Conservation (phyloP, 1,140 invertebrate genomes). For the Euura lappo region DNA sequence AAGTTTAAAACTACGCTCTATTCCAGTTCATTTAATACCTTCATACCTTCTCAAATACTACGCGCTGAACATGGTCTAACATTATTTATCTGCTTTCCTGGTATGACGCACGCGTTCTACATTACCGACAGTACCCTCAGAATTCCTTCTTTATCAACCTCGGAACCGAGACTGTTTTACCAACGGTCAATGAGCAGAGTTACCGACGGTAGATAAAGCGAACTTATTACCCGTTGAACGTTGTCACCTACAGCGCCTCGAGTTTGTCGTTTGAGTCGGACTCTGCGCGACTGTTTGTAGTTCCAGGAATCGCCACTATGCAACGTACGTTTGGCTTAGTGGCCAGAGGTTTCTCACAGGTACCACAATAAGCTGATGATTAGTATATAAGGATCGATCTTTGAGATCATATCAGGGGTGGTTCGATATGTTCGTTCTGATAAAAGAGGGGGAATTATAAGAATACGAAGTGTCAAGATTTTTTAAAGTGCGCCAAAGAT, state of each 20-base stretch:
- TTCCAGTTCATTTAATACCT: conserved; percentile 11
- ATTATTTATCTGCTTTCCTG: background rate
- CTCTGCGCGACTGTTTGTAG: background rate
- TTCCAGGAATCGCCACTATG: background rate
- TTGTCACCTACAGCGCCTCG: background rate
- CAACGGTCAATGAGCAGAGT: background rate
- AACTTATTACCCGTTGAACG: background rate
- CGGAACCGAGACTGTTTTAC: background rate
- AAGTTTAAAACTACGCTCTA: conserved; percentile 12
- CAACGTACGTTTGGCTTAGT: background rate
- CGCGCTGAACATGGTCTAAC: background rate
- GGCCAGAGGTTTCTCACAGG: background rate
- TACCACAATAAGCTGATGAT: background rate
- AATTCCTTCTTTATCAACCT: background rate
- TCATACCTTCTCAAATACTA: background rate
- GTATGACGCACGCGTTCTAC: too few species aligned
- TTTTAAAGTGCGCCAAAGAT: too few species aligned
- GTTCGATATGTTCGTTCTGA: too few species aligned
- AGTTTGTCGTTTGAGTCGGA: background rate
- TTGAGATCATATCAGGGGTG: background rate
- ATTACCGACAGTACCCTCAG: too few species aligned
- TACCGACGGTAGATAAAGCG: background rate
- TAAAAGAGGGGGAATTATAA: too few species aligned
- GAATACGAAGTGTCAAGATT: too few species aligned
- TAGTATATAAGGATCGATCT: background rate